phyloP scores from a whole-genome alignment of 2,888 invertebrate genomes.

The Podotricha telesiphe region DNA sequence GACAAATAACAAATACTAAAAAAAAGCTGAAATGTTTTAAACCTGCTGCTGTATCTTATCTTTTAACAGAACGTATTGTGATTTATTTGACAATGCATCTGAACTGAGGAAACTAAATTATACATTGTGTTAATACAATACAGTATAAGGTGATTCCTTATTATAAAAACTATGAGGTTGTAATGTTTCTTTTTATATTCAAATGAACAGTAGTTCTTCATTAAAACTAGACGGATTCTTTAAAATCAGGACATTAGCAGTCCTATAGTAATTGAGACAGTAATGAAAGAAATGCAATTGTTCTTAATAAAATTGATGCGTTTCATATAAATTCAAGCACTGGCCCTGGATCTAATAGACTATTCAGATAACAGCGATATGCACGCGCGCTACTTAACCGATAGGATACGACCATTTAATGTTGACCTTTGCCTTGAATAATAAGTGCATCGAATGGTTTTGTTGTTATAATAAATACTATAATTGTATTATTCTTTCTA shows the following conservation, averaged over 20 bases:
- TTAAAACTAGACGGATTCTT: not conserved
- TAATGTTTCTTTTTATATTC: not conserved
- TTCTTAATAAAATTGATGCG: not conserved
- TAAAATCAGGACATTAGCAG: too few relatives aligned
- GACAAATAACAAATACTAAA: not conserved
- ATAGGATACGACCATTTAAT: slow-evolving; percentile 12
- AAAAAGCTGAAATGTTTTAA: not conserved
- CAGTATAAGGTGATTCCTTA: not conserved
- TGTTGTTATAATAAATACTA: not conserved
- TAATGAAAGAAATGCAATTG: not conserved
- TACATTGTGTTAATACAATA: slow-evolving; percentile 2
- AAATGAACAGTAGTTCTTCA: not conserved
- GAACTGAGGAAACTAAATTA: not conserved
- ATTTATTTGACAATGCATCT: not conserved
- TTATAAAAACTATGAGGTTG: too few relatives aligned
- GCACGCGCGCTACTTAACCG: slow-evolving; percentile 11
- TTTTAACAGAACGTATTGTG: slow-evolving; percentile 4
- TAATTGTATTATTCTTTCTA: not conserved
- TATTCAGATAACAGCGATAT: slow-evolving; percentile 16
- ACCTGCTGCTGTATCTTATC: not conserved
- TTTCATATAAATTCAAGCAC: slow-evolving; percentile 1
- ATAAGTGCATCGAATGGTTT: not conserved
- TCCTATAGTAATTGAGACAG: not conserved
- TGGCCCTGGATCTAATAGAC: slow-evolving; percentile 4
- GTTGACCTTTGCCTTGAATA: slow-evolving; percentile 18